phyloP scores from a whole-genome alignment of 2,113 vertebrate genomes.

The Nyctereutes procyonoides region DNA sequence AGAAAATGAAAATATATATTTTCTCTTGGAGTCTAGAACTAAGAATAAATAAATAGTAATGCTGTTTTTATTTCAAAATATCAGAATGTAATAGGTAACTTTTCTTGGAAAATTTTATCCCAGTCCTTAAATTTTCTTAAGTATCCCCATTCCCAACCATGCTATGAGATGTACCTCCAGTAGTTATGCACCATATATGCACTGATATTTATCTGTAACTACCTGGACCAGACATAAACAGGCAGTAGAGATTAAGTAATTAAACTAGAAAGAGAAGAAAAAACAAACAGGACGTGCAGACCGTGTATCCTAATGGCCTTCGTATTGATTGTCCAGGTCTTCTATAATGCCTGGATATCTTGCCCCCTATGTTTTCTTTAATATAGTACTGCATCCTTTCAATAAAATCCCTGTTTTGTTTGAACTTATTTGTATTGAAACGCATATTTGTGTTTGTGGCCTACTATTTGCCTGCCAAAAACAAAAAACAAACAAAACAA shows the following conservation, averaged over 20 bases:
- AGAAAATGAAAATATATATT: slow-evolving; percentile 16
- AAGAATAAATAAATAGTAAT: slow-evolving; percentile 46
- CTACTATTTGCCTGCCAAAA: background rate
- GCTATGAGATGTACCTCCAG: background rate
- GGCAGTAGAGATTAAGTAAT: background rate
- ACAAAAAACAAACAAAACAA: background rate
- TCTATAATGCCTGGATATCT: background rate
- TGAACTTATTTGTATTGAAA: background rate
- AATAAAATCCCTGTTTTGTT: background rate
- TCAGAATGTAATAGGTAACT: background rate
- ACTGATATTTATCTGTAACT: background rate
- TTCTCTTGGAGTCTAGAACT: background rate
- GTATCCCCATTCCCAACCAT: background rate
- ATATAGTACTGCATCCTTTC: background rate
- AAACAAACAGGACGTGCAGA: background rate
- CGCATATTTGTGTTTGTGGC: slow-evolving; percentile 10
- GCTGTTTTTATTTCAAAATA: slow-evolving; percentile 48
- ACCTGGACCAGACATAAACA: background rate
- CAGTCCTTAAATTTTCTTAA: background rate
- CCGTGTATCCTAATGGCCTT: background rate
- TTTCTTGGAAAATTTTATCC: background rate
- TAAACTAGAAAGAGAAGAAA: background rate
- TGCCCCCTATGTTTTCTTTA: background rate
- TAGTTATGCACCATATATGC: background rate
- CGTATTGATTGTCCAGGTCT: background rate